Percentiles rank a stretch among this genome's conserved stretches.
phyloP scores from a whole-genome alignment of 37 sponge, comb jelly and placozoan species.

The Agelas oroides region DNA sequence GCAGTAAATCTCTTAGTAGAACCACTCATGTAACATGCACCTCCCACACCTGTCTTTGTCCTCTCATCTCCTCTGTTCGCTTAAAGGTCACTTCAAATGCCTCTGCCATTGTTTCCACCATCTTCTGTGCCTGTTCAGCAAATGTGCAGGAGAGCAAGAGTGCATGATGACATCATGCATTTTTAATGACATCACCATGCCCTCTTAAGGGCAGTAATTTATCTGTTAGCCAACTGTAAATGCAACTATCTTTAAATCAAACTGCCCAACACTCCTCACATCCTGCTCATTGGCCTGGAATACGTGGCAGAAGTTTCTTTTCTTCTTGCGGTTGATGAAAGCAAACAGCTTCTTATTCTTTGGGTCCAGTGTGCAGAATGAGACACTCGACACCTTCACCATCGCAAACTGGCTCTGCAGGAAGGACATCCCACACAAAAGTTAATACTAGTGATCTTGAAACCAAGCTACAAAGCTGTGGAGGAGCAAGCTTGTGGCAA shows the following conservation, averaged over 20 bases:
- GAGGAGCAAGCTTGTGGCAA: no score
- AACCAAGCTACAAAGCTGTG: no score
- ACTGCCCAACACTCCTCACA: conserved; percentile 28
- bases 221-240: no score
- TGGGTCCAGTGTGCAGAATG: conserved; percentile 90
- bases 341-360: conserved; percentile 86
- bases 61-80: conserved; percentile 42
- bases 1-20: no score
- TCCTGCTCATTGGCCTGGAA: conserved; percentile 89
- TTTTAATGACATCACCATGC: no score
- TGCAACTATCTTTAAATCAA: no score
- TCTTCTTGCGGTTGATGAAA: conserved; percentile 86
- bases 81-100: conserved; percentile 83
- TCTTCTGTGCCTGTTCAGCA: conserved; percentile 70
- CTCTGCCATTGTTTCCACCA: conserved; percentile 88
- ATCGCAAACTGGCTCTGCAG: conserved; percentile 76
- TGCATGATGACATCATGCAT: no score
- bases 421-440: background rate
- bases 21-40: no score
- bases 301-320: conserved; percentile 89
- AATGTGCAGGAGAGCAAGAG: no score
- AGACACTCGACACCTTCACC: conserved; percentile 85
- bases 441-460: background rate
- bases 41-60: conserved; percentile 17
- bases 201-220: no score